Evolutionary conservation across 2,888 invertebrate species (phyloP).

Genomic region (Zhuqinia jingwanae): DNA sequence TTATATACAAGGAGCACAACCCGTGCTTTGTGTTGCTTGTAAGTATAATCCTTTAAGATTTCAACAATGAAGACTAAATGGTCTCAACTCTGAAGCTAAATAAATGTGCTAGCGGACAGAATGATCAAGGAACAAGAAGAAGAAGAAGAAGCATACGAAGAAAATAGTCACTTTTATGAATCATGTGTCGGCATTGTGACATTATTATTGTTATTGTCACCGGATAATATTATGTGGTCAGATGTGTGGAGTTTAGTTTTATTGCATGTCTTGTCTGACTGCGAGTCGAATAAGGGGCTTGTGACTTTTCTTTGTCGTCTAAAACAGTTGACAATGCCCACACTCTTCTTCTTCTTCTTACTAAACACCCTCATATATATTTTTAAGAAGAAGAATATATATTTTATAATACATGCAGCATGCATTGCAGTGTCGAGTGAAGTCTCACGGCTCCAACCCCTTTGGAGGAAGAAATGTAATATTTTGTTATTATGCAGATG

Average conservation of each 20-base stretch:
- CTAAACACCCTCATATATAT: too few species aligned
- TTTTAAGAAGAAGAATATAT: too few species aligned
- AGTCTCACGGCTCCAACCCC: too few species aligned
- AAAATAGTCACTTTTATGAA: conserved; percentile 50
- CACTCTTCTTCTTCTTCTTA: background rate
- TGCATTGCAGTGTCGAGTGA: too few species aligned
- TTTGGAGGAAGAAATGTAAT: background rate
- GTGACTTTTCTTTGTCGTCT: background rate
- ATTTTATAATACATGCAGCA: too few species aligned
- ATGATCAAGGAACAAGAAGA: conserved; percentile 21
- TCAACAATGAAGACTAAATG: conserved; percentile 25
- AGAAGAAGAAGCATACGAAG: too few species aligned
- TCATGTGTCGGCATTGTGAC: conserved; percentile 55
- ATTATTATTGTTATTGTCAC: conserved; percentile 33
- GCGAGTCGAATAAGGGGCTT: conserved; percentile 8
- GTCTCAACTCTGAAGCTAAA: conserved; percentile 29
- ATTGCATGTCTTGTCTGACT: conserved; percentile 48
- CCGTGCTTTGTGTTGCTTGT: conserved; percentile 4
- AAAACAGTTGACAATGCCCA: background rate
- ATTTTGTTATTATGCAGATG: conserved; percentile 28
- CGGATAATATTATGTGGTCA: conserved; percentile 45
- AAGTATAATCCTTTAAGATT: conserved; percentile 45
- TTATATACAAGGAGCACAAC: background rate
- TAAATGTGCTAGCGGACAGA: conserved; percentile 47
- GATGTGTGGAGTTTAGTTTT: conserved; percentile 46